Percentiles rank a stretch among this genome's conserved stretches.
Evolutionary conservation across 2,888 invertebrate genomes (phyloP).

Genomic region (Apotomis betuletana): DNA sequence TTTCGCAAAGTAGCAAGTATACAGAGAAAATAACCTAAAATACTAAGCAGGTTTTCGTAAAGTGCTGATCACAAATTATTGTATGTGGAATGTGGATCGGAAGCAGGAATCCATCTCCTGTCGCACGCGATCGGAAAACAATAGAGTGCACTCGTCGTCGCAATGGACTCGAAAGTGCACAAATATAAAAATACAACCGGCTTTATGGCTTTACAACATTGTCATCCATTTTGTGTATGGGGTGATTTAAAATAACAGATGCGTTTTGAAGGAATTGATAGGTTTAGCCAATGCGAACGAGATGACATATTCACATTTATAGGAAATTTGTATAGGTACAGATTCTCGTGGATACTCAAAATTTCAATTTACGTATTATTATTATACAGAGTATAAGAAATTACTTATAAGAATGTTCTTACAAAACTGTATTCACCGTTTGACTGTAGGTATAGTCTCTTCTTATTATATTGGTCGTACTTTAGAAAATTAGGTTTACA

Average conservation of each 20-base stretch:
- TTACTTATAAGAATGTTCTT: too few species aligned
- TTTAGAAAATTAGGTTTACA: too few species aligned
- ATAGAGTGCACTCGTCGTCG: conserved; percentile 65
- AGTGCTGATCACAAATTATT: conserved; percentile 15
- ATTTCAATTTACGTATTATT: too few species aligned
- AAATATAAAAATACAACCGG: conserved; percentile 58
- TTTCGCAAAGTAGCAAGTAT: background rate
- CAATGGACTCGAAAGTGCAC: conserved; percentile 56
- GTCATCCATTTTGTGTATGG: conserved; percentile 46
- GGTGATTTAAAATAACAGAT: conserved; percentile 39
- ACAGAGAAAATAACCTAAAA: background rate
- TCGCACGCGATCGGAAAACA: conserved; percentile 67
- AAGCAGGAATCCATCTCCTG: conserved; percentile 64
- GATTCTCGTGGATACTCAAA: too few species aligned
- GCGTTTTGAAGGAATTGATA: conserved; percentile 30
- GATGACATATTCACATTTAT: conserved; percentile 4
- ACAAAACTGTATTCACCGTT: too few species aligned
- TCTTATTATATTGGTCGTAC: too few species aligned
- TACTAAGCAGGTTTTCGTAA: background rate
- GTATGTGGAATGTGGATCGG: conserved; percentile 47
- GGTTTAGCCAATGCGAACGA: conserved; percentile 17
- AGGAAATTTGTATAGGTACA: background rate
- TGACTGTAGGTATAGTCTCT: too few species aligned
- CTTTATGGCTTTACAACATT: conserved; percentile 56
- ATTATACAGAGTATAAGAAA: too few species aligned